Percentiles rank a stretch among this genome's conserved stretches.
Evolutionary conservation across 2,113 vertebrate genomes (phyloP).

Genomic region (Rana temporaria): DNA sequence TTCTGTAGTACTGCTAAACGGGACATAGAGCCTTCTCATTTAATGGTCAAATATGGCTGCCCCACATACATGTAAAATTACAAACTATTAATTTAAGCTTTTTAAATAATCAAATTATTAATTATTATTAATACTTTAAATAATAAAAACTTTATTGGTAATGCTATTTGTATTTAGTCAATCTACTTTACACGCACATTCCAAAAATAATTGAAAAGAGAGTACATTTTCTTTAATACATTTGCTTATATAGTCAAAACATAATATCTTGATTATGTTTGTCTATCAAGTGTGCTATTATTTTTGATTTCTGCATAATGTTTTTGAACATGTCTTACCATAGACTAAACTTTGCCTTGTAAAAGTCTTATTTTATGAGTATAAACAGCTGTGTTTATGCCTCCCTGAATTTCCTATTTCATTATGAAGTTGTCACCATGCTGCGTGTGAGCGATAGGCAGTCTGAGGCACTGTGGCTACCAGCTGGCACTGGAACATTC

Average conservation of each 20-base stretch:
- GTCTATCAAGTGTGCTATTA: conserved; percentile 64
- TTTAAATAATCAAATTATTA: too few relatives aligned
- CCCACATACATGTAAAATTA: too few relatives aligned
- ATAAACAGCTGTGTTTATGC: conserved; percentile 71
- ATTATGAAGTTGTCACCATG: conserved; percentile 65
- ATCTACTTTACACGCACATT: too few relatives aligned
- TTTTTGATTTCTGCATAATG: conserved; percentile 70
- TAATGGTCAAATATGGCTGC: too few relatives aligned
- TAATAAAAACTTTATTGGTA: too few relatives aligned
- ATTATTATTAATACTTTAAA: too few relatives aligned
- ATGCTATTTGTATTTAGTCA: too few relatives aligned
- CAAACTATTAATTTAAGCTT: too few relatives aligned
- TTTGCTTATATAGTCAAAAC: conserved; percentile 59
- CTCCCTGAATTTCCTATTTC: conserved; percentile 64
- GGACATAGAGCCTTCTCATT: too few relatives aligned
- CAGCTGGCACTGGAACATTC: conserved; percentile 61
- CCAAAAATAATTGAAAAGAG: too few relatives aligned
- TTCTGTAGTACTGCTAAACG: too few relatives aligned
- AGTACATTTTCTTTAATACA: conserved; percentile 62
- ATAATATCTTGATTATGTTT: conserved; percentile 60
- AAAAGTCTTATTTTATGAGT: conserved; percentile 66
- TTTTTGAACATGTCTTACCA: conserved; percentile 66
- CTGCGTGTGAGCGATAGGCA: conserved; percentile 58
- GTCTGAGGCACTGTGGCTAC: conserved; percentile 52
- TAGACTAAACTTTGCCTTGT: conserved; percentile 69